Evolutionary conservation across 2,113 vertebrate species (phyloP), one percentile per base, ranked within the genome.

Genomic region (Nasalis larvatus): DNA sequence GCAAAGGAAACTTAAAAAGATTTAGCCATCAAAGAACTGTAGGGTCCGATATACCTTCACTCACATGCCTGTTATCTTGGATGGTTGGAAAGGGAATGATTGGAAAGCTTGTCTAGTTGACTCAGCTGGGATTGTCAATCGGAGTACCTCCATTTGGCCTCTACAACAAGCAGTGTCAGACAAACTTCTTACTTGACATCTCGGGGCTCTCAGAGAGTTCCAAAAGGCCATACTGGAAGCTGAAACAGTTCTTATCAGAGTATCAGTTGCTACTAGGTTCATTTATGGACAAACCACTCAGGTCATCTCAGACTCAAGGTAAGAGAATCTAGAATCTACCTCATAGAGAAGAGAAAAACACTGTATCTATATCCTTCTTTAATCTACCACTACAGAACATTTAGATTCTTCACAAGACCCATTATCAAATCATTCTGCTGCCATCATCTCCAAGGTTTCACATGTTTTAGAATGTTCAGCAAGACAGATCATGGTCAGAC

Each of bases 311-410:
- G 42, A 52, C 16, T 71, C 49, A 66, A 84, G 21, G 54, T 11
- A 6, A 71, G 3, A 13, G 9, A 25, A n/a, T 42, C 1, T 2
- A 54, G 8, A 40, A 40, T 17, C 32, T 3, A 58, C 1, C 23
- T 86, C 60, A 60, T 32, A 66, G 63, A 82, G 5, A 10, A 11
- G 58, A 2, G 11, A 84, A 9, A 52, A 66, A 30, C 11, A 30
- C 18, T 7, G 6, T 37, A 13, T 30, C 3, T 16, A 18, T 0
- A 17, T 6, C 1, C 23, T 27, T 25, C 6, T 21, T 68, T 47
- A 56, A 87, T 49, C 12, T 47, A 37, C 18, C 11, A 35, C 8
- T 40, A 0, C 8, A 49, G 63, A 35, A 49, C 13, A 49, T 14
- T 47, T 30, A 77, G 58, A 25, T 76, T 86, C n/a, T 69, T 89